Base-by-base conservation (phyloP, 35 echinoderm and acorn worm genomes). In the Apostichopus parvimensis region DNA sequence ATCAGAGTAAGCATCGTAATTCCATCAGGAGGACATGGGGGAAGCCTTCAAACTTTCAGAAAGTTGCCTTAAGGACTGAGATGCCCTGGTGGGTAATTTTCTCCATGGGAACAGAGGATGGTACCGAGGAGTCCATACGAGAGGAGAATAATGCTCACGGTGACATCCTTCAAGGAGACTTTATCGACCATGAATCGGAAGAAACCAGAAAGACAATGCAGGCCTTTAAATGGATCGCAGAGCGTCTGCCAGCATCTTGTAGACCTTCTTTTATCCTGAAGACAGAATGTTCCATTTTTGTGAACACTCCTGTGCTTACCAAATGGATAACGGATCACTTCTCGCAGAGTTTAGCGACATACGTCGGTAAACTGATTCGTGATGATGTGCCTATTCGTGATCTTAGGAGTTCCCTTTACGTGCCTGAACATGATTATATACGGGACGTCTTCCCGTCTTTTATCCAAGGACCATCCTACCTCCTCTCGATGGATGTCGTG, bases 161-260 rank as follows among this genome's bases (percentile, higher is more conserved):
- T 3, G 97, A 98, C 53, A 91, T 98, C 81, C 13, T 98, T n/a
- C 97, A 95, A 87, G 97, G 97, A 54, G 92, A 95, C 17, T 98
- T 98, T 53, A 7, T 58, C 12, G 97, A 98, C 60, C 56, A 92
- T 5, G 60, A 53, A 13, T 70, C 91, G 1, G 97, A 98, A 82
- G 91, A 92, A 45, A 98, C 97, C 11, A 90, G 97, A 9, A 98
- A 98, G 75, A 75, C 88, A 6, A 90, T 98, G 86, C 81, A 93
- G 87, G 93, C 66, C 0, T 92, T 98, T 59, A 90, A 91, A n/a
- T 98, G 97, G 97, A 64, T 90, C 4, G 11, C 80, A n/a, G 91
- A 94, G 1, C 21, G 87, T 1, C 57, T 94, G 4, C 9, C 57
- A 8, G 24, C 15, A 4, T 22, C 59, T 8, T 98, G 97, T 71